phyloP scores from a whole-genome alignment of 2,888 invertebrate species.

The Yponomeuta evonymella region DNA sequence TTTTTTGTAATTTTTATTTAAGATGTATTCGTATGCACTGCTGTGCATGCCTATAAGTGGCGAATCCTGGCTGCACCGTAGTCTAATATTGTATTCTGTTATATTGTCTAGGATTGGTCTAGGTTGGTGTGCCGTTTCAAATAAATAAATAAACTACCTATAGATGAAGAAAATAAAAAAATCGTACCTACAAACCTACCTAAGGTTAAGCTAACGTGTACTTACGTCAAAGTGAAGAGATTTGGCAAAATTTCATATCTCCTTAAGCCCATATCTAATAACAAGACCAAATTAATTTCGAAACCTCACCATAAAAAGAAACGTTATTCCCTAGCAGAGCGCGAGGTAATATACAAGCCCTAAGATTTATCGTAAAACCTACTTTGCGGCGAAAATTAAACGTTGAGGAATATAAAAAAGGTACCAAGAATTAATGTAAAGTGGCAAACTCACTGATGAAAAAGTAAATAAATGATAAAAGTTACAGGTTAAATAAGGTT shows the following conservation, averaged over 20 bases:
- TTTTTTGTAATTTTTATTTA: no score
- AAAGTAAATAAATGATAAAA: neutral
- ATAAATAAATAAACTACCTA: no score
- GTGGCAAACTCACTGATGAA: neutral
- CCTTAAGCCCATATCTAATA: neutral
- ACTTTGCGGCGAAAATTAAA: conserved; percentile 1
- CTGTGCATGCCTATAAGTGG: no score
- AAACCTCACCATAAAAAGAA: neutral
- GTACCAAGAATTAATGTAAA: neutral
- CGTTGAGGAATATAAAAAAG: neutral
- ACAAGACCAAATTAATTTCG: neutral
- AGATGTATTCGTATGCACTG: no score
- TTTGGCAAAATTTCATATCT: neutral
- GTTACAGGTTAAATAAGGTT: no score
- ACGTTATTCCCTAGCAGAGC: neutral
- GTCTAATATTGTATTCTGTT: no score
- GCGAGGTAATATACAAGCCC: neutral
- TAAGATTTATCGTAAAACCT: conserved; percentile 7
- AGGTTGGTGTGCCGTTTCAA: no score
- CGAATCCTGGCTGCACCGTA: no score
- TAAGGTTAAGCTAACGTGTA: neutral
- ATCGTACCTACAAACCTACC: no score
- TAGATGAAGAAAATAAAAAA: no score
- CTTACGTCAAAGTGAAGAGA: neutral
- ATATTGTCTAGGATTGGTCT: no score